Percentiles rank a stretch among this genome's conserved stretches.
Evolutionary conservation across 2,113 vertebrate species (phyloP).

Genomic region (Phasianus colchicus): DNA sequence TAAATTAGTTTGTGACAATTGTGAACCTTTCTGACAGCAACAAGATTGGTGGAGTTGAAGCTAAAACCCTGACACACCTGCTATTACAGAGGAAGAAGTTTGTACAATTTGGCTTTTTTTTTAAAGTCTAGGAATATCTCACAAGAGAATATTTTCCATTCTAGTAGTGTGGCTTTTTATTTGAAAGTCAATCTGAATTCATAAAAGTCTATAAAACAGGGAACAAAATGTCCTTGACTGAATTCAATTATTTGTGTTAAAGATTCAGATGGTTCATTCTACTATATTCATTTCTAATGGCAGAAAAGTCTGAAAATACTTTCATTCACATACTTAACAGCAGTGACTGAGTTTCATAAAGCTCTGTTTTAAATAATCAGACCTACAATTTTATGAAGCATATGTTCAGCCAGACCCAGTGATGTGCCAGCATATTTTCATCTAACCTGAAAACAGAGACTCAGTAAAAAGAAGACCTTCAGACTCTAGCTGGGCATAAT

Average conservation of each 20-base stretch:
- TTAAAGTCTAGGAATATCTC: background rate
- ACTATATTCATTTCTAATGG: conserved; percentile 22
- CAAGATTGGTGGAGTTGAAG: background rate
- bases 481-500: background rate
- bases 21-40: background rate
- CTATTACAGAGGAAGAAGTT: background rate
- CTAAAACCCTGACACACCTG: background rate
- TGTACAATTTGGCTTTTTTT: background rate
- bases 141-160: background rate
- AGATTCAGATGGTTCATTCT: conserved; percentile 21
- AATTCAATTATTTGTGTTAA: conserved; percentile 47
- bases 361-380: conserved; percentile 50
- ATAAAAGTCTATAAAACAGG: conserved; percentile 2
- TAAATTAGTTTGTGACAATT: background rate
- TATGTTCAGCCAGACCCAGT: conserved; percentile 25
- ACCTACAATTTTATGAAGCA: conserved; percentile 36
- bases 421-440: conserved; percentile 44
- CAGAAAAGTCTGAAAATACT: conserved; percentile 42
- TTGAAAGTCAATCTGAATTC: conserved; percentile 35
- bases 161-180: background rate
- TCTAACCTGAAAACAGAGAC: conserved; percentile 47
- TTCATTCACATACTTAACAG: conserved; percentile 18
- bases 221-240: conserved; percentile 4
- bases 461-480: conserved; percentile 12
- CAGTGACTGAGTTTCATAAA: conserved; percentile 33